Base-by-base conservation (phyloP, 2,113 vertebrate genomes). In the Bubalus kerabau region DNA sequence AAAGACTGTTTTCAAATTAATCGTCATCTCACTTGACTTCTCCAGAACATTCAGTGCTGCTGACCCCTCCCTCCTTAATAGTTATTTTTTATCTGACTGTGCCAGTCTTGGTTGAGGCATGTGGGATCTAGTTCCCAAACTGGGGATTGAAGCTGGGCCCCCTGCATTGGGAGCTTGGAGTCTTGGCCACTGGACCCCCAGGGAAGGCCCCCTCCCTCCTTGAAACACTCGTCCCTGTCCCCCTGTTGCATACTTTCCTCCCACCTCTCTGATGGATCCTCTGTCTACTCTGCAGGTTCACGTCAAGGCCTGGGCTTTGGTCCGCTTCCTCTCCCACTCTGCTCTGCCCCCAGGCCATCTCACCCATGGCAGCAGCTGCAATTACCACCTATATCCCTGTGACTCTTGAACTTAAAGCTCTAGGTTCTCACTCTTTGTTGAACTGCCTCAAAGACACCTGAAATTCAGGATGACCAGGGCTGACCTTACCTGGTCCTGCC, bases 331-430 rank as follows among this genome's bases (percentile, higher is more conserved):
- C 16, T 91, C 12, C 12, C 1, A 23, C n/a, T 8, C 5, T 50
- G 0, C 50, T 67, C 3, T 67, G 28, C 12, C 80, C n/a, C n/a
- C 74, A 3, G 36, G 71, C 30, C 86, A 76, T 30, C 78, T 76
- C 36, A 3, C 48, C 60, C 17, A 2, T 2, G 19, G 57, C 40
- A 16, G 10, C 11, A 5, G 57, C 74, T 83, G n/a, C 26, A 17
- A 1, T 13, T 24, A 19, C 26, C 52, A 7, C 52, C 2, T 19
- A 15, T 16, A 6, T 17, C 26, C 28, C 8, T 0, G 16, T 32
- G 32, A 54, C 87, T 28, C 43, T 50, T 14, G 26, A 67, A 56
- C 40, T 36, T 30, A 30, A 1, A 48, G 54, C 12, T 28, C 56
- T 32, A 26, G 10, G 15, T 28, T 10, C 30, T 62, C 54, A 15